Evolutionary conservation across 2,113 vertebrate species (phyloP).

Genomic region (Irena cyanogastra): DNA sequence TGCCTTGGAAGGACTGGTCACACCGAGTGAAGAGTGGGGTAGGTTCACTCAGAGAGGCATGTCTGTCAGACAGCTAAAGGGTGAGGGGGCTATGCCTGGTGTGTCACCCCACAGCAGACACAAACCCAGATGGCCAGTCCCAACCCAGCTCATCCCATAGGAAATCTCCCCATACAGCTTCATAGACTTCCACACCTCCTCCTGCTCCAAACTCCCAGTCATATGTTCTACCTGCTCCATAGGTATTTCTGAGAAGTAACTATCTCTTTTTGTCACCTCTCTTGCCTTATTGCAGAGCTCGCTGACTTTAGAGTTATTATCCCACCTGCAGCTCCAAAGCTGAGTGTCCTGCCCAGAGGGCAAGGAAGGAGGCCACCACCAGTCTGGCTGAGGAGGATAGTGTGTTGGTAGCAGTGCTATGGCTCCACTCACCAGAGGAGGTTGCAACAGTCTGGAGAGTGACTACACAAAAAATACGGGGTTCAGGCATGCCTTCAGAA

Average conservation of each 20-base stretch:
- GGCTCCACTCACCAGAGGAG: background rate
- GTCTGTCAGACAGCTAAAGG: background rate
- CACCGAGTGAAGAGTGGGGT: background rate
- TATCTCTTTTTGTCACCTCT: background rate
- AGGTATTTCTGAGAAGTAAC: background rate
- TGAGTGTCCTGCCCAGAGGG: background rate
- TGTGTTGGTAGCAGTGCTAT: background rate
- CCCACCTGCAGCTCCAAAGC: background rate
- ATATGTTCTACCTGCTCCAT: background rate
- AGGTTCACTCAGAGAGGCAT: background rate
- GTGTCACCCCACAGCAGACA: background rate
- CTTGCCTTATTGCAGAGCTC: background rate
- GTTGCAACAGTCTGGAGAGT: background rate
- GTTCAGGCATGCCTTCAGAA: background rate
- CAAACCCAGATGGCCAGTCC: background rate
- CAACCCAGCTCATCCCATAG: background rate
- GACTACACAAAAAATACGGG: background rate
- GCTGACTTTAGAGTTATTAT: background rate
- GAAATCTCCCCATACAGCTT: background rate
- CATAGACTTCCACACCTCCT: rapidly evolving
- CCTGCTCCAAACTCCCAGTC: background rate
- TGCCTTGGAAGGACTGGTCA: background rate
- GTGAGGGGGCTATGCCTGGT: background rate
- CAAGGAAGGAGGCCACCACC: background rate
- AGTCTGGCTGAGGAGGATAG: background rate